These are phyloP conservation scores for Struthio camelus DNA, from an alignment of 2,113 vertebrate species.

Conservation along the genomic window DNA sequence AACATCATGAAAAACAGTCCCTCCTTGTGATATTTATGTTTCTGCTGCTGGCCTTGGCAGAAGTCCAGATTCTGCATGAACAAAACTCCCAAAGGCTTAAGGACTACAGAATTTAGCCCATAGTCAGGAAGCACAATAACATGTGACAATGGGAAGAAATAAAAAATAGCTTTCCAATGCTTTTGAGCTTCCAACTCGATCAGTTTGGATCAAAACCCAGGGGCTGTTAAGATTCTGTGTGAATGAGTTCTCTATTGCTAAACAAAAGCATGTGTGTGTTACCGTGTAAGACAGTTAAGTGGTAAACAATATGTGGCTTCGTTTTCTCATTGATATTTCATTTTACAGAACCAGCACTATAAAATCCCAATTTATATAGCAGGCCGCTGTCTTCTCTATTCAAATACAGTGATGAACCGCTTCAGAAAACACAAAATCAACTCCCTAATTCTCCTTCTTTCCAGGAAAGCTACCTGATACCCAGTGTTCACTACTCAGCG, in stretches of 20 bases:
- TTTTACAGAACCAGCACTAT: background rate
- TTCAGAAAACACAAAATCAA: background rate
- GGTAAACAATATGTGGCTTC: constrained; percentile 20
- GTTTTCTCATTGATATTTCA: constrained; percentile 1
- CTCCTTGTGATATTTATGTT: constrained; percentile 67
- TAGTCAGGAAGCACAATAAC: constrained; percentile 53
- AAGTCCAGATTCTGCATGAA: constrained; percentile 42
- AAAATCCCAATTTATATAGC: background rate
- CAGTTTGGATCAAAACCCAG: constrained; percentile 27
- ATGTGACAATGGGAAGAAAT: constrained; percentile 63
- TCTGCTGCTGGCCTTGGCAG: constrained; percentile 54
- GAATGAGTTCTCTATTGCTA: constrained; percentile 44
- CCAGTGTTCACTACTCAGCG: background rate
- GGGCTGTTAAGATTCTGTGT: constrained; percentile 28
- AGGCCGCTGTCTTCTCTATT: background rate
- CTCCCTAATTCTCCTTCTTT: background rate
- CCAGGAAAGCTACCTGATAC: background rate
- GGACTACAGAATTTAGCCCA: constrained; percentile 11
- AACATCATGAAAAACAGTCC: constrained; percentile 40
- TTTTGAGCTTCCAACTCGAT: constrained; percentile 38
- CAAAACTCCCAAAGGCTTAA: constrained; percentile 29
- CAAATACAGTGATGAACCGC: background rate
- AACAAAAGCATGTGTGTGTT: constrained; percentile 38
- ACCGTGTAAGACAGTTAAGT: background rate
- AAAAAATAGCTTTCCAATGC: constrained; percentile 13